A percentile compares a stretch with the other conserved stretches of the same genome.
Conservation (phyloP, 2,888 invertebrate genomes). For the Rhamnusium bicolor region DNA sequence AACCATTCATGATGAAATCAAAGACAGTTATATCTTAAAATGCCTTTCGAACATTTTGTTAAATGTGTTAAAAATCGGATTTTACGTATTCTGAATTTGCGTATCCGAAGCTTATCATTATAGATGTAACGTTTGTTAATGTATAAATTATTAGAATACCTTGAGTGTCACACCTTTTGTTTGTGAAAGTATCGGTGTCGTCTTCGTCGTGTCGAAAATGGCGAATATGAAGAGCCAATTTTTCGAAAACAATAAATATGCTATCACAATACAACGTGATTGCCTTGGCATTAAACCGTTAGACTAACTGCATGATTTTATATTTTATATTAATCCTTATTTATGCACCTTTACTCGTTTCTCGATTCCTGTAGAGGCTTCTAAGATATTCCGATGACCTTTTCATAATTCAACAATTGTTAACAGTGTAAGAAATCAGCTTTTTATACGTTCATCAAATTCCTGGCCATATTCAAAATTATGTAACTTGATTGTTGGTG, state of each 20-base stretch:
- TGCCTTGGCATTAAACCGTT: conserved; percentile 16
- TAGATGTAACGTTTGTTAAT: not conserved
- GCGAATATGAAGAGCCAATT: not conserved
- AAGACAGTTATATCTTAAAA: not conserved
- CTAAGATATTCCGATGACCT: not conserved
- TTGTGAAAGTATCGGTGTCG: conserved; percentile 21
- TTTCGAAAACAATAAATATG: conserved; percentile 3
- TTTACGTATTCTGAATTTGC: not conserved
- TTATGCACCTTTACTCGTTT: not conserved
- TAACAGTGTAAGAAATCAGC: not conserved
- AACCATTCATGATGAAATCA: not conserved
- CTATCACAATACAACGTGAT: conserved; percentile 12
- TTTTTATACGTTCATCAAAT: no score
- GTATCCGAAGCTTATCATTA: not conserved
- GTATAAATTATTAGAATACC: conserved; percentile 17
- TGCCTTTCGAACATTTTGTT: not conserved
- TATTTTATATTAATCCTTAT: not conserved
- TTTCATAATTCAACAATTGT: not conserved
- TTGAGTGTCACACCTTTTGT: conserved; percentile 8
- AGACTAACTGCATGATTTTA: not conserved
- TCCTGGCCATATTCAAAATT: no score
- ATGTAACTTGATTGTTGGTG: not conserved
- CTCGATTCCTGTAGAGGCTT: not conserved
- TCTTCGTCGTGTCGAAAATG: conserved; percentile 16
- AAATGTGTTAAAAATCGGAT: not conserved